A percentile compares a stretch with the other conserved stretches of the same genome.
These are phyloP conservation scores for Allacma fusca DNA, from an alignment of 2,888 invertebrate genomes.

Conservation along the genomic window DNA sequence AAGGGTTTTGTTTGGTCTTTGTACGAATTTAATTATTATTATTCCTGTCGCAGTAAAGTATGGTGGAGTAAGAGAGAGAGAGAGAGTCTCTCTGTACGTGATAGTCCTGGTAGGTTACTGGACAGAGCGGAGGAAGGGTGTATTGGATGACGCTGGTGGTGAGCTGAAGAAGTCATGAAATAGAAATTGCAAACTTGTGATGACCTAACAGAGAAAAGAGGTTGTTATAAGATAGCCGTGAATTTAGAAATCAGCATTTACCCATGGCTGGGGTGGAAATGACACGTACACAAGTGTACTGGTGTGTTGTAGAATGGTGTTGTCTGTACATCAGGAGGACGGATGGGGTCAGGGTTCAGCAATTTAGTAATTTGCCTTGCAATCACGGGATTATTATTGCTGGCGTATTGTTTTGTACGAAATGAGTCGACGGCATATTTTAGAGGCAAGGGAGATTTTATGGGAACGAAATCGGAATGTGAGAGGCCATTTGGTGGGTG, in stretches of 20 bases:
- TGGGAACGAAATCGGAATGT: constrained; percentile 25
- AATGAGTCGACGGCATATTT: not conserved
- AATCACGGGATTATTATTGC: not conserved
- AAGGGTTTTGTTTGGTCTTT: too few relatives aligned
- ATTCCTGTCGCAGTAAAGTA: too few relatives aligned
- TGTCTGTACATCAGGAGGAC: not conserved
- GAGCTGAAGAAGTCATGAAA: not conserved
- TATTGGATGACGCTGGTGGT: too few relatives aligned
- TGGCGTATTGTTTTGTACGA: constrained; percentile 1
- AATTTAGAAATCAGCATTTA: not conserved
- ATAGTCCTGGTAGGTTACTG: too few relatives aligned
- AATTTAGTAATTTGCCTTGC: not conserved
- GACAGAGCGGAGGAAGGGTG: too few relatives aligned
- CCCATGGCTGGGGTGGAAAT: not conserved
- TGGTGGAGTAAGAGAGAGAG: too few relatives aligned
- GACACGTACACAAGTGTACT: not conserved
- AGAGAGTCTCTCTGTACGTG: too few relatives aligned
- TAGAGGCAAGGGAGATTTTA: not conserved
- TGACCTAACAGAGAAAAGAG: not conserved
- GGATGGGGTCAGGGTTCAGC: not conserved
- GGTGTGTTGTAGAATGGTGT: too few relatives aligned
- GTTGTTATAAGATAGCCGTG: not conserved
- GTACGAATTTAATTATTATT: too few relatives aligned
- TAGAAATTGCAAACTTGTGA: not conserved
- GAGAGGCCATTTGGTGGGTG: constrained; percentile 27